These are phyloP conservation scores for Hybos culiciformis DNA, from an alignment of 2,888 invertebrate genomes.

Conservation along the genomic window DNA sequence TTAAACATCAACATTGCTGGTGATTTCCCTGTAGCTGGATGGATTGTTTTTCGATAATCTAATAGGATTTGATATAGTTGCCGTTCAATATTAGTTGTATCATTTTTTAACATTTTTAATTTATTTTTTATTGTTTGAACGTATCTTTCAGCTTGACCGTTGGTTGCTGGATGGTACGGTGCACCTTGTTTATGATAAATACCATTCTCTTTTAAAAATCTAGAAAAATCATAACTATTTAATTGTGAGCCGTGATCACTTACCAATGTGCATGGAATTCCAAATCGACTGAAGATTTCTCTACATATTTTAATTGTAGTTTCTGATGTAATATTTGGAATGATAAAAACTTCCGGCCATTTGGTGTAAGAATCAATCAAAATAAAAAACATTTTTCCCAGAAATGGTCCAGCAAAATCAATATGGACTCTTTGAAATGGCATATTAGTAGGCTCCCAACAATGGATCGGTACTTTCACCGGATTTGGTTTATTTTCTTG, in stretches of 20 bases:
- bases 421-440: no score
- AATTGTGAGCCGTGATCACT: background rate
- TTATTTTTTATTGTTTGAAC: background rate
- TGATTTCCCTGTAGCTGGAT: background rate
- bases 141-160: no score
- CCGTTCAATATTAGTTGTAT: background rate
- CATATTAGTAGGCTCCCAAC: background rate
- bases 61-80: no score
- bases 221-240: background rate
- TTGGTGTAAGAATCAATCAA: background rate
- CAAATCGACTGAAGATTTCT: background rate
- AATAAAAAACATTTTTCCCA: background rate
- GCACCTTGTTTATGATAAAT: no score
- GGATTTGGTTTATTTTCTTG: no score
- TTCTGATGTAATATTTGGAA: background rate
- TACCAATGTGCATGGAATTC: background rate
- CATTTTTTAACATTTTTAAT: no score
- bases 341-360: background rate
- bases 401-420: conserved; percentile 2
- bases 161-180: no score
- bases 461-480: background rate
- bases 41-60: background rate
- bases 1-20: no score
- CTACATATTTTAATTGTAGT: no score
- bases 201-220: background rate